Percentiles rank a stretch among this genome's conserved stretches.
phyloP scores from a whole-genome alignment of 2,888 invertebrate genomes.

The Xiphydria camelus region DNA sequence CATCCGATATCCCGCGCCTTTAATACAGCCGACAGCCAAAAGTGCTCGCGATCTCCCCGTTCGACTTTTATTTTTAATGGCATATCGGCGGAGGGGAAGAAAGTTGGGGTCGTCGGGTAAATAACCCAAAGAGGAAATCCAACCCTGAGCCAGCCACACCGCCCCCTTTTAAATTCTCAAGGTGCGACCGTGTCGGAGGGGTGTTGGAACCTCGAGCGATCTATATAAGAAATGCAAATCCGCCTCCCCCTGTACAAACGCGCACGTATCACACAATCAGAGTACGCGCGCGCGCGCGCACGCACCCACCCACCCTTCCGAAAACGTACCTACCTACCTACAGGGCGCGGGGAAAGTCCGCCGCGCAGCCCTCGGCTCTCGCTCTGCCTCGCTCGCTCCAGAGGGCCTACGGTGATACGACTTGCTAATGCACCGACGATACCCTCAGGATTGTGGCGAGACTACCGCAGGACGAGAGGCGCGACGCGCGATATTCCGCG shows the following conservation, averaged over 20 bases:
- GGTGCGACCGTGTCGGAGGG: slow-evolving; percentile 23
- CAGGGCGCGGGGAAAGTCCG: too few relatives aligned
- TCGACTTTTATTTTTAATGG: slow-evolving; percentile 33
- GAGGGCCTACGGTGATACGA: slow-evolving; percentile 41
- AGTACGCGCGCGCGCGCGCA: too few relatives aligned
- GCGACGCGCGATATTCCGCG: too few relatives aligned
- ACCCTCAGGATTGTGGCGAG: slow-evolving; percentile 35
- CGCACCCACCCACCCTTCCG: too few relatives aligned
- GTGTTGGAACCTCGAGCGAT: slow-evolving; percentile 30
- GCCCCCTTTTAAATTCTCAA: slow-evolving; percentile 37
- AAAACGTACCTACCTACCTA: too few relatives aligned
- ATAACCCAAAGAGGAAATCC: slow-evolving; percentile 22
- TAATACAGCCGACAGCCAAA: neutral
- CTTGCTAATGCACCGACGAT: slow-evolving; percentile 47
- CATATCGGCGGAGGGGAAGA: slow-evolving; percentile 31
- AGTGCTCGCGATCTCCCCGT: neutral
- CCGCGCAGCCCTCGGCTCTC: neutral
- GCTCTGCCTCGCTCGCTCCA: slow-evolving; percentile 18
- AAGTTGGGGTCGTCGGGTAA: slow-evolving; percentile 30
- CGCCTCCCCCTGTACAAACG: slow-evolving; percentile 26
- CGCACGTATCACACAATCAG: too few relatives aligned
- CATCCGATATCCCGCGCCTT: too few relatives aligned
- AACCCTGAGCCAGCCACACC: slow-evolving; percentile 29
- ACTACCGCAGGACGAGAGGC: slow-evolving; percentile 8
- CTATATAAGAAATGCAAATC: slow-evolving; percentile 37